Conservation (phyloP, 2,888 invertebrate genomes). For the Lithophane semibrunnea region DNA sequence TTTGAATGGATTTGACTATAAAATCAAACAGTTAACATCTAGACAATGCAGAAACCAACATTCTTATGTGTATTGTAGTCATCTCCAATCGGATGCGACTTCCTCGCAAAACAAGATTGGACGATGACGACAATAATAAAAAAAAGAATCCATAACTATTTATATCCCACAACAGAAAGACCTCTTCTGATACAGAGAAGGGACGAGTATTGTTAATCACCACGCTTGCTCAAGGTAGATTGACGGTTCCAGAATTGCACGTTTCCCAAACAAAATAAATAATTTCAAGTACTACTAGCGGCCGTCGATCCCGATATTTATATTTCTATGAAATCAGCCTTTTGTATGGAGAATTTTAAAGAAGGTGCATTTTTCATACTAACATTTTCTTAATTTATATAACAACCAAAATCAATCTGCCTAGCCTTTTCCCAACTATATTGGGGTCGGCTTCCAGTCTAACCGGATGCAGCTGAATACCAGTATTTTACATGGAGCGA, state of each 20-base stretch:
- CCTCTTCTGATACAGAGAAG: background rate
- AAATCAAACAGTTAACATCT: background rate
- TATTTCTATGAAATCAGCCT: background rate
- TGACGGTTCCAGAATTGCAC: background rate
- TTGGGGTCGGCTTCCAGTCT: too few relatives aligned
- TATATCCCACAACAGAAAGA: background rate
- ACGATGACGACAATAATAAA: background rate
- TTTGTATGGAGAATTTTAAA: too few relatives aligned
- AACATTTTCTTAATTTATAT: too few relatives aligned
- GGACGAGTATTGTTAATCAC: background rate
- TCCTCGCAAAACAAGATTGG: background rate
- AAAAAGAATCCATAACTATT: background rate
- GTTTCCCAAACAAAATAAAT: too few relatives aligned
- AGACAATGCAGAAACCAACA: background rate
- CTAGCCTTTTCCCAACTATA: too few relatives aligned
- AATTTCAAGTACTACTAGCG: background rate
- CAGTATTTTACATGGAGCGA: too few relatives aligned
- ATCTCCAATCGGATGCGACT: background rate
- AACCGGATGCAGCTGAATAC: too few relatives aligned
- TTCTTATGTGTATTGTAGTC: background rate
- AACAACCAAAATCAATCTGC: too few relatives aligned
- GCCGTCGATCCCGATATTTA: background rate
- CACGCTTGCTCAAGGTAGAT: too few relatives aligned
- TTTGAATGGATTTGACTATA: conserved; percentile 3
- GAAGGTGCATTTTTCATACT: too few relatives aligned